phyloP scores from a whole-genome alignment of 2,113 vertebrate species.

The Aphyosemion australe region DNA sequence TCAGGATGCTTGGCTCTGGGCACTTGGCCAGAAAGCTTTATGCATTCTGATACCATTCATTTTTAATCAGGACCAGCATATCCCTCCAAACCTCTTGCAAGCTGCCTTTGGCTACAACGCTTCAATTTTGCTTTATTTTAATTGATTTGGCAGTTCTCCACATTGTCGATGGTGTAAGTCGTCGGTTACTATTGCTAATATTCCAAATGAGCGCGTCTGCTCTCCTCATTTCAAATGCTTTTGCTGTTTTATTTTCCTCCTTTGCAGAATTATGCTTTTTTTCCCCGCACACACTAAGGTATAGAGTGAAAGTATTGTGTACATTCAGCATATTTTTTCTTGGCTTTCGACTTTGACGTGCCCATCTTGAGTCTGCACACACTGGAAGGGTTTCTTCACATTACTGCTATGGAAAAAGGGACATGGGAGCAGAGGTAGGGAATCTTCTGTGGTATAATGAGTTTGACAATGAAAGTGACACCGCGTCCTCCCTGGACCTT shows the following conservation, averaged over 20 bases:
- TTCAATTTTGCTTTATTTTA: conserved; percentile 57
- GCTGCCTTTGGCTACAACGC: conserved; percentile 47
- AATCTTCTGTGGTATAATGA: conserved; percentile 72
- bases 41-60: conserved; percentile 79
- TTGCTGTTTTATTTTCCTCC: conserved; percentile 5
- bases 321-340: conserved; percentile 62
- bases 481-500: conserved; percentile 71
- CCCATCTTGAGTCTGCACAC: conserved; percentile 29
- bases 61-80: conserved; percentile 79
- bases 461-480: conserved; percentile 80
- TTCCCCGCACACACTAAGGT: conserved; percentile 6
- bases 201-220: conserved; percentile 16
- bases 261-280: conserved; percentile 39
- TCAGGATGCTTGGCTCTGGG: conserved; percentile 73
- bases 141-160: conserved; percentile 60
- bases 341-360: conserved; percentile 24
- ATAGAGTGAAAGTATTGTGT: conserved; percentile 38
- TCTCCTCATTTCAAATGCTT: conserved; percentile 23
- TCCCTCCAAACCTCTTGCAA: conserved; percentile 61
- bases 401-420: conserved; percentile 51
- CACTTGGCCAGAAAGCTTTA: conserved; percentile 73
- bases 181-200: conserved; percentile 48
- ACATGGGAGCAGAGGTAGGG: conserved; percentile 48
- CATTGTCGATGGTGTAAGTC: conserved; percentile 32
- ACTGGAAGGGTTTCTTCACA: conserved; percentile 44